Conservation (phyloP, 2,888 invertebrate genomes). For the Phalangium opilio region DNA sequence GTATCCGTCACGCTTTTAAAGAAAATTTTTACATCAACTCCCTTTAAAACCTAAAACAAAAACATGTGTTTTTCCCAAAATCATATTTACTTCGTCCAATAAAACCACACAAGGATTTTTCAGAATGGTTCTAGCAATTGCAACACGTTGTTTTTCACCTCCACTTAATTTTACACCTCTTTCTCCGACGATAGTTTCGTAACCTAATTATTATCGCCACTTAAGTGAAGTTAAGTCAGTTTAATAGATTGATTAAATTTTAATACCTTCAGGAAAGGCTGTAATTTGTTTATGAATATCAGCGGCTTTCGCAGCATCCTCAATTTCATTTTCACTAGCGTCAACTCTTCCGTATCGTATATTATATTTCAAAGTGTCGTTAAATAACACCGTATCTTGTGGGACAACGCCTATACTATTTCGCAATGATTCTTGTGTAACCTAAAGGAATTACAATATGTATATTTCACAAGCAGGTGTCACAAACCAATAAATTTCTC, state of each 20-base stretch:
- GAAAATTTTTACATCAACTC: too few species aligned
- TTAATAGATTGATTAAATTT: background rate
- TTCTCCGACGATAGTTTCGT: slow-evolving; percentile 81
- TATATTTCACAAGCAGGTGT: too few species aligned
- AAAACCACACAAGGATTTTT: slow-evolving; percentile 81
- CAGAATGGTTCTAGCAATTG: slow-evolving; percentile 84
- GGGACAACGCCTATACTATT: slow-evolving; percentile 39
- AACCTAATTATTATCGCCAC: slow-evolving; percentile 31
- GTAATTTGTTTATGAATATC: slow-evolving; percentile 86
- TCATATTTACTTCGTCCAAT: slow-evolving; percentile 58
- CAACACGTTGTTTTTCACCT: slow-evolving; percentile 94
- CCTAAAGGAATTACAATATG: too few species aligned
- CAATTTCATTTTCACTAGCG: slow-evolving; percentile 63
- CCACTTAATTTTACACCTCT: slow-evolving; percentile 86
- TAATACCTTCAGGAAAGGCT: slow-evolving; percentile 63
- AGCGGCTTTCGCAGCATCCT: slow-evolving; percentile 74
- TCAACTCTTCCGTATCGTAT: slow-evolving; percentile 76
- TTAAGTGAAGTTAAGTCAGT: too few species aligned
- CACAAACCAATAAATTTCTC: too few species aligned
- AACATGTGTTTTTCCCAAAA: background rate
- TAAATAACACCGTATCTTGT: slow-evolving; percentile 81
- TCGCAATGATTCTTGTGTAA: slow-evolving; percentile 35
- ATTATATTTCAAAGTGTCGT: slow-evolving; percentile 65
- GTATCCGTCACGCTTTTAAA: too few species aligned
- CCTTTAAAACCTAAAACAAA: too few species aligned